Conservation (phyloP, 2,888 invertebrate genomes). For the Oscheius myriophilus region DNA sequence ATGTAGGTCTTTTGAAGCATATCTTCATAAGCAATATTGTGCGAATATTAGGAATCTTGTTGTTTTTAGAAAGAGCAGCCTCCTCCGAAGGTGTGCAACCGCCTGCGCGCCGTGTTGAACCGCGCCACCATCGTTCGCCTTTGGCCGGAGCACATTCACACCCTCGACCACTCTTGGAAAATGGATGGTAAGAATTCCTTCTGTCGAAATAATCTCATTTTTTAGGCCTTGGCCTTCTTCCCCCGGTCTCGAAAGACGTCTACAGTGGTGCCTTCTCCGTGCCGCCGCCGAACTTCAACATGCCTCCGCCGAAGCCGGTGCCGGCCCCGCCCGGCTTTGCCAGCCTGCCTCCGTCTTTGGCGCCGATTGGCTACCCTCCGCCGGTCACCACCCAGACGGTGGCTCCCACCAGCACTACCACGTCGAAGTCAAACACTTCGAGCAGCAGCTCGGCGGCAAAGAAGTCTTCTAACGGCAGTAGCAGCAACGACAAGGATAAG, state of each 20-base stretch:
- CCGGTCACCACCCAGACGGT: too few species aligned
- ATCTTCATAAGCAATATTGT: neutral
- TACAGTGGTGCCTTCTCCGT: slow-evolving; percentile 1
- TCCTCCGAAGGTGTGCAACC: neutral
- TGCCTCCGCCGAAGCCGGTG: slow-evolving; percentile 11
- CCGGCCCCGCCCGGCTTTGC: neutral
- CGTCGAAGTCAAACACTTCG: too few species aligned
- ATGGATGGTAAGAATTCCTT: neutral
- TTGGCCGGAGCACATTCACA: slow-evolving; percentile 11
- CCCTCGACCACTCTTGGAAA: neutral
- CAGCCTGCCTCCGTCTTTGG: too few species aligned
- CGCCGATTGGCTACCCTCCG: too few species aligned
- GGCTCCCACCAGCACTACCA: too few species aligned
- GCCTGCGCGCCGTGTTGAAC: slow-evolving; percentile 6
- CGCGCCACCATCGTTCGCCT: neutral
- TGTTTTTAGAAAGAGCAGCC: slow-evolving; percentile 3
- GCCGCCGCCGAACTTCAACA: slow-evolving; percentile 1
- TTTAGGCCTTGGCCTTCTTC: neutral
- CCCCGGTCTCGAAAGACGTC: slow-evolving; percentile 9
- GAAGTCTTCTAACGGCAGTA: too few species aligned
- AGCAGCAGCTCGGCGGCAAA: too few species aligned
- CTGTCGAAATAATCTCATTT: too few species aligned
- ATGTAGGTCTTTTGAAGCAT: neutral
- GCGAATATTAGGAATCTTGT: too few species aligned
- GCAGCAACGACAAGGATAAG: too few species aligned